Evolutionary conservation across 2,113 vertebrate species (phyloP), one percentile per base, ranked within the genome.

Genomic region (Empidonax alnorum): DNA sequence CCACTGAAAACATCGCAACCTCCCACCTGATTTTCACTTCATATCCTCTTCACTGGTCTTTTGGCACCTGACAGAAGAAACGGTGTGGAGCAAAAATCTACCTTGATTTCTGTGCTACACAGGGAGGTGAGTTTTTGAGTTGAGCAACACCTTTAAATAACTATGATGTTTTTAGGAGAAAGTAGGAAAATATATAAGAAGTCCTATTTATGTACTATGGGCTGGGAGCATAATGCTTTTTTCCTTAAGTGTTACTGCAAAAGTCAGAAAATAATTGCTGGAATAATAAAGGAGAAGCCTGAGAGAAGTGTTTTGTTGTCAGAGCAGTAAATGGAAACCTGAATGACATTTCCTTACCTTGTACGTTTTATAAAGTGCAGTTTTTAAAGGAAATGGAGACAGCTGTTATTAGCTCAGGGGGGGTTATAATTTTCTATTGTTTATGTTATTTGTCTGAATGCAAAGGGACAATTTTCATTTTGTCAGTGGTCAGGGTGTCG

Each of bases 71-170:
- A 58, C 4, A 2, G 75, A 61, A 52, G 67, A 39, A 80, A 42
- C 33, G 9, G 52, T 8, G 41, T 20, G 47, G 9, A 88, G 46
- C 28, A 85, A 47, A 73, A 84, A 69, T 20, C 42, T 55, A 18
- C 41, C 20, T 35, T 24, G 39, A 52, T n/a, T 93, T 69, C 79
- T 47, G 44, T 30, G 59, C 55, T 66, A 50, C 42, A 14, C 4
- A n/a, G 35, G 9, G 33, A 97, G 95, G 97, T 97, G 95, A 97
- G 94, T 91, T 91, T 92, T 84, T 74, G 31, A 94, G 88, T 84
- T 74, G 31, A 94, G 88, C 88, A 73, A 66, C 50, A 52, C 49
- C 16, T 95, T 96, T 80, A 59, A 89, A 76, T 56, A 55, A 37
- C 12, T 25, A 9, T 35, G 28, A 5, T 58, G 31, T 37, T 93